Conservation (phyloP, 2,113 vertebrate species). For the Sander vitreus region DNA sequence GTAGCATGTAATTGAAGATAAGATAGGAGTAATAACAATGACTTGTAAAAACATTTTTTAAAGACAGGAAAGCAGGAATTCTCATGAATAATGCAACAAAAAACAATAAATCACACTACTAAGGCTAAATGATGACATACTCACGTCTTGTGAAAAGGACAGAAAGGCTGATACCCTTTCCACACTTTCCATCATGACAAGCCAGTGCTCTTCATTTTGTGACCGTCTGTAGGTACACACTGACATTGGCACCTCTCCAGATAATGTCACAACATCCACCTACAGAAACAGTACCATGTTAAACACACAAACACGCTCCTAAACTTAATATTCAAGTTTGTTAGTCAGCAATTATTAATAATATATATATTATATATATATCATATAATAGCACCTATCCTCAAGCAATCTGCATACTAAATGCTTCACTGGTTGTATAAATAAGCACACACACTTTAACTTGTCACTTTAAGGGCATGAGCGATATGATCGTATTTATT, state of each 20-base stretch:
- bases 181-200: slow-evolving; percentile 90
- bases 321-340: neutral
- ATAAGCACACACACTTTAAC: neutral
- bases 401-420: neutral
- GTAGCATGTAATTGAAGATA: neutral
- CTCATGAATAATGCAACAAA: neutral
- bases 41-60: neutral
- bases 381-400: neutral
- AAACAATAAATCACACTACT: neutral
- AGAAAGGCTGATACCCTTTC: slow-evolving; percentile 88
- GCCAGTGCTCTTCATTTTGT: slow-evolving; percentile 74
- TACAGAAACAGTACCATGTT: slow-evolving; percentile 56
- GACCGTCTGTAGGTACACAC: slow-evolving; percentile 84
- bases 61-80: neutral
- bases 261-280: slow-evolving; percentile 85
- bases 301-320: neutral
- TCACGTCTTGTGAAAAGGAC: slow-evolving; percentile 87
- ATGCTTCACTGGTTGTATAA: neutral
- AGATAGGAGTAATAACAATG: neutral
- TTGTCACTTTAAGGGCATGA: too few relatives aligned
- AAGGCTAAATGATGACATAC: slow-evolving; percentile 53
- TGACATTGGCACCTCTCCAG: slow-evolving; percentile 85
- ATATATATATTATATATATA: too few relatives aligned
- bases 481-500: neutral
- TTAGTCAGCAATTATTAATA: neutral